Evolutionary conservation across 2,888 invertebrate genomes (phyloP).

Genomic region (Isotomurus palustris): DNA sequence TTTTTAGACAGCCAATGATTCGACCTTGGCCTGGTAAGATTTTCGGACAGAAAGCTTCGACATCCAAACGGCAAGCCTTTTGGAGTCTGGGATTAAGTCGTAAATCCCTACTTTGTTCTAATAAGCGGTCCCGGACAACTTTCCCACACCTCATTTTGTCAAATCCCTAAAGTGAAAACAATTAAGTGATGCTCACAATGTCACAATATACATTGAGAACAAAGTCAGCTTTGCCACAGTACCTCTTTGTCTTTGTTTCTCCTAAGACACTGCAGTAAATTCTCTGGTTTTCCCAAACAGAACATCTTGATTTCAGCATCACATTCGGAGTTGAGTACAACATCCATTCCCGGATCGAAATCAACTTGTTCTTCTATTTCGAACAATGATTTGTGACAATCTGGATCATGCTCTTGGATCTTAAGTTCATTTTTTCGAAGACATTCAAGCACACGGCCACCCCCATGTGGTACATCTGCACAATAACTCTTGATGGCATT

Average conservation of each 20-base stretch:
- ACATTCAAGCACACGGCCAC: slow-evolving; percentile 82
- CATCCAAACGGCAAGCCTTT: slow-evolving; percentile 74
- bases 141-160: slow-evolving; percentile 62
- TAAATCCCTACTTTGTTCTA: slow-evolving; percentile 65
- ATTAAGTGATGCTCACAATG: not conserved
- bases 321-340: slow-evolving; percentile 75
- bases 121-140: slow-evolving; percentile 80
- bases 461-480: slow-evolving; percentile 67
- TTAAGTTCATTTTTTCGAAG: slow-evolving; percentile 51
- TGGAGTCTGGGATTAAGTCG: slow-evolving; percentile 55
- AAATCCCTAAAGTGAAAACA: slow-evolving; percentile 23
- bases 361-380: slow-evolving; percentile 79
- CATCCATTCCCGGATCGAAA: slow-evolving; percentile 69
- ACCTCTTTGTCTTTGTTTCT: slow-evolving; percentile 35
- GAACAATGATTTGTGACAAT: slow-evolving; percentile 77
- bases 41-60: slow-evolving; percentile 65
- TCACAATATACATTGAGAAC: not conserved
- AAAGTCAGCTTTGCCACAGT: not conserved
- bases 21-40: slow-evolving; percentile 48
- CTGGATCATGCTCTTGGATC: slow-evolving; percentile 48
- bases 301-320: slow-evolving; percentile 79
- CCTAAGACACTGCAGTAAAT: slow-evolving; percentile 36
- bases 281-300: slow-evolving; percentile 56
- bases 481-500: slow-evolving; percentile 75
- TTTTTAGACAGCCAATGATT: slow-evolving; percentile 40